Conservation (phyloP, 2,888 invertebrate genomes). For the Sarcophaga subvicina region DNA sequence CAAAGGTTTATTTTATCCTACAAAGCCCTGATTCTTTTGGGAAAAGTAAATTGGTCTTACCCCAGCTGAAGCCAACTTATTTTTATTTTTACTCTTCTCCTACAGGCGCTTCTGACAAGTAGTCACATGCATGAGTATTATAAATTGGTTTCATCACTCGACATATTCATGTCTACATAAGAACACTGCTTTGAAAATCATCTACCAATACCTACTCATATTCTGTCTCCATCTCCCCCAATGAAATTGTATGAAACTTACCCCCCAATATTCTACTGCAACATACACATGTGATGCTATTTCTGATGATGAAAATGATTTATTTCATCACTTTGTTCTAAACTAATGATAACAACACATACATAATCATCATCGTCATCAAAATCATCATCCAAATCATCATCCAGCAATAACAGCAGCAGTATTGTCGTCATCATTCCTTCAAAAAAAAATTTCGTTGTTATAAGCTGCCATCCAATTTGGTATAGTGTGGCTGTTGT, state of each 20-base stretch:
- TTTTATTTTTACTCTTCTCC: not conserved
- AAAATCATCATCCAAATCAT: slow-evolving; percentile 25
- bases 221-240: not conserved
- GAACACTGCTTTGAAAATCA: no score
- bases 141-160: not conserved
- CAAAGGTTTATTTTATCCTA: no score
- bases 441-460: slow-evolving; percentile 11
- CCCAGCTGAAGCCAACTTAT: no score
- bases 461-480: slow-evolving; percentile 8
- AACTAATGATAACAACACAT: slow-evolving; percentile 65
- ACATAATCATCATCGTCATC: slow-evolving; percentile 47
- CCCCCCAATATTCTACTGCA: not conserved
- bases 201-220: not conserved
- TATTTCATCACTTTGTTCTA: slow-evolving; percentile 78
- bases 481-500: not conserved
- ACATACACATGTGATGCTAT: slow-evolving; percentile 32
- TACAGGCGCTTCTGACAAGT: not conserved
- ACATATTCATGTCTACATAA: not conserved
- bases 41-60: no score
- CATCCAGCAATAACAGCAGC: slow-evolving; percentile 30
- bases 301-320: slow-evolving; percentile 75
- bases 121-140: not conserved
- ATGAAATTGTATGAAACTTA: not conserved
- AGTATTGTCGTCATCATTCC: slow-evolving; percentile 10
- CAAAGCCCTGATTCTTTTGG: no score